These are phyloP conservation scores for Mormyrops attenuatus DNA, from an alignment of 2,797 vertebrate species.

Conservation along the genomic window DNA sequence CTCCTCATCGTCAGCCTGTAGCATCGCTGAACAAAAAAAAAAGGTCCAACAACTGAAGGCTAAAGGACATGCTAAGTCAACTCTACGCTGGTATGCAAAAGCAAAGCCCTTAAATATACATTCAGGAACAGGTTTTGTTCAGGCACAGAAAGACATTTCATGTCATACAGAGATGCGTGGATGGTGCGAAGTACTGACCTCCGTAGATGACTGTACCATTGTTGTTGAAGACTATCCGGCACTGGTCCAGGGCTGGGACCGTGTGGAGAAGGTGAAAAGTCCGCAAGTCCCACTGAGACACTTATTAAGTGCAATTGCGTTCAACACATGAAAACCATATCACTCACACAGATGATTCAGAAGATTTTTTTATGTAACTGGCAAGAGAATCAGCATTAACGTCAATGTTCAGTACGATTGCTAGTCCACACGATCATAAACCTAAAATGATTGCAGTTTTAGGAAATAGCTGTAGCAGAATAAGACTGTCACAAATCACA, in stretches of 20 bases:
- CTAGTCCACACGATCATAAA: neutral
- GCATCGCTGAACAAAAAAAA: constrained; percentile 76
- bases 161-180: neutral
- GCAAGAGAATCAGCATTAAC: neutral
- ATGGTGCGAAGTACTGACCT: constrained; percentile 61
- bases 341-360: neutral
- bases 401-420: neutral
- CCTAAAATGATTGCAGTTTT: neutral
- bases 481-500: neutral
- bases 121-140: neutral
- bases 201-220: constrained; percentile 97
- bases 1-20: constrained; percentile 96
- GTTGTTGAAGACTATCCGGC: constrained; percentile 96
- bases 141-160: neutral
- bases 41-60: neutral
- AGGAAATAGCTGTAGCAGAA: neutral
- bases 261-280: constrained; percentile 97
- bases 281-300: constrained; percentile 86
- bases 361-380: neutral
- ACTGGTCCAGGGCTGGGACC: constrained; percentile 94
- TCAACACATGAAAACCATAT: neutral
- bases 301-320: constrained; percentile 57
- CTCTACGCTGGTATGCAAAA: neutral
- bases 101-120: neutral
- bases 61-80: neutral